Evolutionary conservation across 2,113 vertebrate genomes (phyloP).

Genomic region (Reinhardtius hippoglossoides): DNA sequence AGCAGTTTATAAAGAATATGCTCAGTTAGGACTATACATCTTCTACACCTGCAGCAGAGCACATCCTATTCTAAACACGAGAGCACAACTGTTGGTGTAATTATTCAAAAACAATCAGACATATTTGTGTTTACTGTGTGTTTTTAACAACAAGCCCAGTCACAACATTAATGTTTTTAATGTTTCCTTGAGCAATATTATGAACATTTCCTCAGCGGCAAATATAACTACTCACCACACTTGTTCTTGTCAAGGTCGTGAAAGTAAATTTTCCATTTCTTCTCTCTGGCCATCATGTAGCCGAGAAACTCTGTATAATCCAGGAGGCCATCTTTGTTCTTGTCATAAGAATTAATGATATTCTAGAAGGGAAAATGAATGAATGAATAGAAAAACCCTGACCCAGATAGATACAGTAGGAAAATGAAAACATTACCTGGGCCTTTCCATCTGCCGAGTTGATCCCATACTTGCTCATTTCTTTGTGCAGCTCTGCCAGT

Average conservation of each 20-base stretch:
- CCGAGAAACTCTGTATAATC: conserved; percentile 81
- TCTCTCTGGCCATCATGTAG: conserved; percentile 83
- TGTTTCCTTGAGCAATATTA: neutral
- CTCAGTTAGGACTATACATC: neutral
- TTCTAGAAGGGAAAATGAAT: conserved; percentile 42
- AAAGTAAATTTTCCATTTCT: conserved; percentile 83
- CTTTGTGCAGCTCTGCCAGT: conserved; percentile 74
- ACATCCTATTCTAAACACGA: neutral
- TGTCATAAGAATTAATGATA: conserved; percentile 76
- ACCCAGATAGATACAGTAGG: neutral
- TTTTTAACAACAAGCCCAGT: neutral
- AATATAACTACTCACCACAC: conserved; percentile 69
- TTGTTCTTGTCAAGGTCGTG: conserved; percentile 82
- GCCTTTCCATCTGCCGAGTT: conserved; percentile 68
- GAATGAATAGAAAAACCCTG: neutral
- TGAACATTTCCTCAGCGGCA: rapidly evolving
- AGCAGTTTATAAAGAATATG: neutral
- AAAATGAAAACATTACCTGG: conserved; percentile 61
- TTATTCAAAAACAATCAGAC: neutral
- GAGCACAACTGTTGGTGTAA: neutral
- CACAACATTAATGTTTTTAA: neutral
- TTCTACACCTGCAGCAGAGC: neutral
- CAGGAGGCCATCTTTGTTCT: conserved; percentile 75
- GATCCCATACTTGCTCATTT: conserved; percentile 82
- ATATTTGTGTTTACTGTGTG: neutral